Conservation (phyloP, 2,113 vertebrate genomes). For the Carassius gibelio region DNA sequence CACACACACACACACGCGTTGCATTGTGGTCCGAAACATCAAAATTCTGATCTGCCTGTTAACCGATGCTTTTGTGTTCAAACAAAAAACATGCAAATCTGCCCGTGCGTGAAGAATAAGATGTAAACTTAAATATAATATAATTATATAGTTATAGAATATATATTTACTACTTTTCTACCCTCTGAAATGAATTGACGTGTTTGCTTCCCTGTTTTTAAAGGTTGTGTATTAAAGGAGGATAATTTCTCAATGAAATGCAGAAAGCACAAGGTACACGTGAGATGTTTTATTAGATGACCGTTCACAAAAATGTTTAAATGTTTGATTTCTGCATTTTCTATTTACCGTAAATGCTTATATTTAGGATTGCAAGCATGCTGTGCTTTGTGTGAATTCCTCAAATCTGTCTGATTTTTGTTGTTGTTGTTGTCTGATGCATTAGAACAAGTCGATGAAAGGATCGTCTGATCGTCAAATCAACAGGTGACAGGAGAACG, state of each 20-base stretch:
- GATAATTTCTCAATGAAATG: conserved; percentile 83
- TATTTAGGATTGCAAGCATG: background rate
- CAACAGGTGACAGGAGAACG: conserved; percentile 63
- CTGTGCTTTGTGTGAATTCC: background rate
- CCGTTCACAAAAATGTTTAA: background rate
- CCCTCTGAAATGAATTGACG: background rate
- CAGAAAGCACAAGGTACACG: conserved; percentile 78
- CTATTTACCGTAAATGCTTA: no score
- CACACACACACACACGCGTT: background rate
- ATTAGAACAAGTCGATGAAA: conserved; percentile 76
- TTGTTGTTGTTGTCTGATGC: background rate
- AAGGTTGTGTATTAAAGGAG: conserved; percentile 76
- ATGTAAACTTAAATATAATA: background rate
- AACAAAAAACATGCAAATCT: background rate
- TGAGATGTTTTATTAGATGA: background rate
- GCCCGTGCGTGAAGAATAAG: background rate
- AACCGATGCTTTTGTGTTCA: conserved; percentile 17
- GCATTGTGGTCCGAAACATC: conserved; percentile 1
- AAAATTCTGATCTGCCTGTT: background rate
- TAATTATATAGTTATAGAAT: no score
- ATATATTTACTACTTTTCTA: background rate
- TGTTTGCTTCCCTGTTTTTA: conserved; percentile 48
- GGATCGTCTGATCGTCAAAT: conserved; percentile 58
- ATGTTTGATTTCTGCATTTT: background rate
- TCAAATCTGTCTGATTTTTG: background rate